Evolutionary conservation across 2,113 vertebrate species (phyloP), one percentile per base, ranked within the genome.

Genomic region (Thunnus thynnus): DNA sequence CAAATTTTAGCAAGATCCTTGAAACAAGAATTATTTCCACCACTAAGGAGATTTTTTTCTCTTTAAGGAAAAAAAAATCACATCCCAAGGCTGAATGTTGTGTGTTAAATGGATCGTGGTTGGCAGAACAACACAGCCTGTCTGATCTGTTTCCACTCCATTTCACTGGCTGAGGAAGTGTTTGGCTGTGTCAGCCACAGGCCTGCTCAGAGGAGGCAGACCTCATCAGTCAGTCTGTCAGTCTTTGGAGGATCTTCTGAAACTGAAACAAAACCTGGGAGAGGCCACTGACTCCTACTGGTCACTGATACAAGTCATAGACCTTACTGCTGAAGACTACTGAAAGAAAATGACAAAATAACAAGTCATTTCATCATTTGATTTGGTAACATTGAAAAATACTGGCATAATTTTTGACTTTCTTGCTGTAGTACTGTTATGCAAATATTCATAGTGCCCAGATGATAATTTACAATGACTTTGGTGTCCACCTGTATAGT

Each of bases 111-210:
- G 62, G 79, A 60, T 72, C 56, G 44, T 48, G 58, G 48, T 41
- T 66, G 78, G 27, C 63, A 56, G 69, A 73, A 68, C 67, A 61
- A 72, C 64, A 56, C 68, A 20, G 74, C 16, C 54, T 18, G 46
- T 85, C 76, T 50, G 76, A 73, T 83, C 36, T 17, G 64, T 75
- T 82, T 89, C 81, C 54, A 27, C 13, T 76, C 82, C 82, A 85
- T 87, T 82, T 78, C 66, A 56, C 36, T 20, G 68, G 54, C 64
- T 61, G 64, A 67, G 69, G 50, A 78, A 77, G 72, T 54, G 80
- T 88, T 83, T 52, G 50, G 44, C 76, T 65, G 73, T 25, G 7
- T 70, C 54, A 55, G 67, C 76, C 79, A 55, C 57, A 20, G 66
- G 78, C 73, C 6, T 18, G 5, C 60, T 78, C 47, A 62, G 68